Conservation (phyloP, 2,797 vertebrate genomes). For the Dicrostonyx torquatus region DNA sequence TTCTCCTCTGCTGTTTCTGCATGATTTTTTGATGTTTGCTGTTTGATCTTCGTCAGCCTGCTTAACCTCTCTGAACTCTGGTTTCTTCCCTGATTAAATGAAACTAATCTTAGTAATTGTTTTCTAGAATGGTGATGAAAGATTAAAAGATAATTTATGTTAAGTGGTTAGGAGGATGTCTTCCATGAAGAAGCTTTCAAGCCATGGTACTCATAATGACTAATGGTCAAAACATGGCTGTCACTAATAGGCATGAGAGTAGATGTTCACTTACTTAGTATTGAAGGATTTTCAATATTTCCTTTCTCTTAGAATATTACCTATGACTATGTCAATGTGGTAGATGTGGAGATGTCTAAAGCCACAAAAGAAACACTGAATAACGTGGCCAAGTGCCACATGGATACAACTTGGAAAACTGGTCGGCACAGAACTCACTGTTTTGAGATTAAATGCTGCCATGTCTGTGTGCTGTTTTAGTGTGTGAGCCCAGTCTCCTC, state of each 20-base stretch:
- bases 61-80: slow-evolving; percentile 40
- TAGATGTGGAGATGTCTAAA: slow-evolving; percentile 7
- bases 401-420: neutral
- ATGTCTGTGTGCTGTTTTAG: slow-evolving; percentile 8
- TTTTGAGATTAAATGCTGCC: slow-evolving; percentile 33
- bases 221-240: neutral
- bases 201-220: neutral
- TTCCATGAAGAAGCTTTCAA: neutral
- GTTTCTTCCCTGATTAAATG: neutral
- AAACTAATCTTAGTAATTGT: slow-evolving; percentile 28
- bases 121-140: slow-evolving; percentile 21
- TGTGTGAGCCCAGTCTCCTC: neutral
- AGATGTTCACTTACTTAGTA: neutral
- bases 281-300: slow-evolving; percentile 37
- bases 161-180: slow-evolving; percentile 12
- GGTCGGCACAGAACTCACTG: neutral
- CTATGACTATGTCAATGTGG: slow-evolving; percentile 15
- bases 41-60: slow-evolving; percentile 12
- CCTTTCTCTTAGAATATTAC: slow-evolving; percentile 30
- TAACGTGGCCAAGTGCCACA: neutral
- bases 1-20: neutral
- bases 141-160: slow-evolving; percentile 47
- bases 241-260: neutral
- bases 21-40: slow-evolving; percentile 28
- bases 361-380: neutral